Evolutionary conservation across 2,888 invertebrate species (phyloP).

Genomic region (Amiota mariae): DNA sequence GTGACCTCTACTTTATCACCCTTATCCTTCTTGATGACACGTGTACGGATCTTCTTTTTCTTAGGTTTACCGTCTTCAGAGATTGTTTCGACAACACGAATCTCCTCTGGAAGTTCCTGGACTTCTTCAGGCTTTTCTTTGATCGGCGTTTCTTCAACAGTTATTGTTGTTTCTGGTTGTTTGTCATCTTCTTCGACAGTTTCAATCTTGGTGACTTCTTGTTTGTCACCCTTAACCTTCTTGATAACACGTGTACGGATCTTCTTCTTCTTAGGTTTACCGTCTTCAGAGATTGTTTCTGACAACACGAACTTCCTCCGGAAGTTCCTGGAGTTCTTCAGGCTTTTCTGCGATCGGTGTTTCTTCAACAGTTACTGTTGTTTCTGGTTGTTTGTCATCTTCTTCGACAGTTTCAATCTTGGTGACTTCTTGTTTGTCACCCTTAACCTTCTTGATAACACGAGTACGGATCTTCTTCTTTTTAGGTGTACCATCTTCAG

Average conservation of each 20-base stretch:
- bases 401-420: constrained; percentile 47
- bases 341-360: too few species aligned
- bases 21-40: constrained; percentile 53
- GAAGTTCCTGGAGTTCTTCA: constrained; percentile 43
- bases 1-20: constrained; percentile 53
- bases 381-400: constrained; percentile 45
- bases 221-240: constrained; percentile 38
- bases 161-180: constrained; percentile 39
- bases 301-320: constrained; percentile 44
- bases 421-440: constrained; percentile 46
- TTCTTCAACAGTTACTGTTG: constrained; percentile 48
- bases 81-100: constrained; percentile 47
- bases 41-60: constrained; percentile 53
- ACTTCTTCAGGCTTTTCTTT: constrained; percentile 38
- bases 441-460: constrained; percentile 46
- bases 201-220: constrained; percentile 38
- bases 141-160: constrained; percentile 37
- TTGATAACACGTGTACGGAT: constrained; percentile 46
- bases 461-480: constrained; percentile 47
- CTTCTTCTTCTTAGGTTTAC: constrained; percentile 45
- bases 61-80: constrained; percentile 51
- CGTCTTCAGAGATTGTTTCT: constrained; percentile 40
- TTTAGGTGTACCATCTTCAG: constrained; percentile 42
- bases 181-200: constrained; percentile 47
- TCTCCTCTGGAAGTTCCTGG: constrained; percentile 44